Percentiles rank a stretch among this genome's conserved stretches.
These are phyloP conservation scores for Molossus molossus DNA, from an alignment of 2,797 vertebrate species.

Conservation along the genomic window DNA sequence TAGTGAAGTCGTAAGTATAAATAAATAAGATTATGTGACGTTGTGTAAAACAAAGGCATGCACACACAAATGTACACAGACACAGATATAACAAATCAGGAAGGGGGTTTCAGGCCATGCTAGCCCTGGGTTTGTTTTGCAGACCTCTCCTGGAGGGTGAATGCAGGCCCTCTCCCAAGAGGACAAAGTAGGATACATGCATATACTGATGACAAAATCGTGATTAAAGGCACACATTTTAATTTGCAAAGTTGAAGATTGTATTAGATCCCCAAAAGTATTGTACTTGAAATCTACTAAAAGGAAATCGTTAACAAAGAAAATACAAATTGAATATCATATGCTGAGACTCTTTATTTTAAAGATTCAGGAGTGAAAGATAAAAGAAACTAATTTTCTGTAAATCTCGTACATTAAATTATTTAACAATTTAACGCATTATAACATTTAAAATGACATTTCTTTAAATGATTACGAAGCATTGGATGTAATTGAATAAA, in stretches of 20 bases:
- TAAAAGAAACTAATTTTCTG: conserved; percentile 81
- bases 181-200: not conserved
- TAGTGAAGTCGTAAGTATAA: conserved; percentile 11
- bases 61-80: conserved; percentile 12
- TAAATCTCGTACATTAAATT: conserved; percentile 80
- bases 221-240: conserved; percentile 35
- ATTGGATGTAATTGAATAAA: conserved; percentile 77
- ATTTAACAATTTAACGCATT: conserved; percentile 78
- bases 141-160: not conserved
- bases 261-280: not conserved
- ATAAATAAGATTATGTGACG: not conserved
- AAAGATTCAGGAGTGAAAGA: conserved; percentile 66
- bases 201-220: not conserved
- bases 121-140: not conserved
- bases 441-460: conserved; percentile 79
- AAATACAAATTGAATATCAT: conserved; percentile 64
- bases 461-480: conserved; percentile 77
- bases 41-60: not conserved
- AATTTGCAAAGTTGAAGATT: conserved; percentile 61
- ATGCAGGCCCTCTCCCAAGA: not conserved
- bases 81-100: not conserved
- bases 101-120: not conserved
- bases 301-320: conserved; percentile 47
- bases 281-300: conserved; percentile 43
- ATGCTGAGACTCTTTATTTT: conserved; percentile 59